A percentile compares a stretch with the other conserved stretches of the same genome.
Evolutionary conservation across 1,140 invertebrate species (phyloP).

Genomic region (Kradibia gibbosae): DNA sequence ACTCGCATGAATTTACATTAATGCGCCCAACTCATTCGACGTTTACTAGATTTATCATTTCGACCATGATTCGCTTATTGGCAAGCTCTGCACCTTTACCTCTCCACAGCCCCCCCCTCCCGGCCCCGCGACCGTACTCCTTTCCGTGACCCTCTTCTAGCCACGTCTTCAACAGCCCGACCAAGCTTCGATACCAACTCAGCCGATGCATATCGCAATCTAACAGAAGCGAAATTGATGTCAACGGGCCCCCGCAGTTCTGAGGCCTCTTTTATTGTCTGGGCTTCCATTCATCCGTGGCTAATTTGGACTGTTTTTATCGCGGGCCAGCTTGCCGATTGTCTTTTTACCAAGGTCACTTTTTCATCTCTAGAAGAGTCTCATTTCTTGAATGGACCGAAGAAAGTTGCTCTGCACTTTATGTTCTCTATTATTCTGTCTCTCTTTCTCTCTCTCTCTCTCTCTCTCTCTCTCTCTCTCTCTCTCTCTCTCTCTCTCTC

Average conservation of each 20-base stretch:
- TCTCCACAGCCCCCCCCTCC: neutral
- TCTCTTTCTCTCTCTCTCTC: neutral
- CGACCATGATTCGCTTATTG: conserved; percentile 61
- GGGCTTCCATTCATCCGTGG: too few species aligned
- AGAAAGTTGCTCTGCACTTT: too few species aligned
- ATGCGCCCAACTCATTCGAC: conserved; percentile 58
- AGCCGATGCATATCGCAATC: too few species aligned
- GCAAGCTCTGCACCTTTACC: conserved; percentile 45
- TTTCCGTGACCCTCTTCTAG: too few species aligned
- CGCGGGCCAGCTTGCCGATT: neutral
- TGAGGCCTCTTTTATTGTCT: too few species aligned
- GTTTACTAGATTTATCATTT: conserved; percentile 70
- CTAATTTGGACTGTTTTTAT: neutral
- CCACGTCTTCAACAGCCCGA: too few species aligned
- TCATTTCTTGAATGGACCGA: neutral
- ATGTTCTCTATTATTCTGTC: too few species aligned
- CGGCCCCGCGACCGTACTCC: neutral
- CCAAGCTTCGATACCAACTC: too few species aligned
- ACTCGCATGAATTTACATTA: conserved; percentile 71
- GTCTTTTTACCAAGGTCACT: neutral
- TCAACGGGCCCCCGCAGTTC: too few species aligned
- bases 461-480: neutral
- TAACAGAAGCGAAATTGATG: too few species aligned
- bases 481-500: too few species aligned
- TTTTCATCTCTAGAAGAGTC: neutral